A percentile compares a stretch with the other conserved stretches of the same genome.
Evolutionary conservation across 1,140 invertebrate species (phyloP).

Genomic region (Formica selysi): DNA sequence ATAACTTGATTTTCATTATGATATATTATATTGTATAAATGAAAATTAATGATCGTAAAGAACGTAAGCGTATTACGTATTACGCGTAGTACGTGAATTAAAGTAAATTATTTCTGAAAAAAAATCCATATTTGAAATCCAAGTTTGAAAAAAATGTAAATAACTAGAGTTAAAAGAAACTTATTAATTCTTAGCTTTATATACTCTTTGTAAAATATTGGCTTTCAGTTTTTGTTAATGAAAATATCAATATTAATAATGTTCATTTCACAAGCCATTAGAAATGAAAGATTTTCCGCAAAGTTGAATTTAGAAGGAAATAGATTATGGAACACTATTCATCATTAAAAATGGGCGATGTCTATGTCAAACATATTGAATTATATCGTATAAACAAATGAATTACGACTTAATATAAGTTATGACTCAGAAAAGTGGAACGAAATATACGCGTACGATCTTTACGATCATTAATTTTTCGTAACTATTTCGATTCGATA

Average conservation of each 20-base stretch:
- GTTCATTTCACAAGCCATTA: not conserved
- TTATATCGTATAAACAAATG: conserved; percentile 10
- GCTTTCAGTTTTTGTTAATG: not conserved
- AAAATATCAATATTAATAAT: not conserved
- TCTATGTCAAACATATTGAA: not conserved
- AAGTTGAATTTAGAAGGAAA: not conserved
- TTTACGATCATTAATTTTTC: not conserved
- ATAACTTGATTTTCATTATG: not conserved
- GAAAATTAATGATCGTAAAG: too few species aligned
- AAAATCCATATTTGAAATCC: too few species aligned
- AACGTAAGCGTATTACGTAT: too few species aligned
- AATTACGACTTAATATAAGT: not conserved
- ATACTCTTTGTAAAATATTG: not conserved
- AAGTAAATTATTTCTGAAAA: too few species aligned
- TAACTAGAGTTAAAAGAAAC: too few species aligned
- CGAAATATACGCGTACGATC: not conserved
- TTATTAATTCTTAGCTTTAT: too few species aligned
- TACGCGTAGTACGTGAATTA: too few species aligned
- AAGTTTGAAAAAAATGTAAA: too few species aligned
- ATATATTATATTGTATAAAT: too few species aligned
- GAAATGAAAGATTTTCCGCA: not conserved
- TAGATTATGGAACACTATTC: not conserved
- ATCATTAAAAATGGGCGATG: not conserved
- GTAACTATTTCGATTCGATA: not conserved
- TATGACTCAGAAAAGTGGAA: not conserved